A percentile compares a stretch with the other conserved stretches of the same genome.
Evolutionary conservation across 2,888 invertebrate species (phyloP).

Genomic region (Polydesmus complanatus): DNA sequence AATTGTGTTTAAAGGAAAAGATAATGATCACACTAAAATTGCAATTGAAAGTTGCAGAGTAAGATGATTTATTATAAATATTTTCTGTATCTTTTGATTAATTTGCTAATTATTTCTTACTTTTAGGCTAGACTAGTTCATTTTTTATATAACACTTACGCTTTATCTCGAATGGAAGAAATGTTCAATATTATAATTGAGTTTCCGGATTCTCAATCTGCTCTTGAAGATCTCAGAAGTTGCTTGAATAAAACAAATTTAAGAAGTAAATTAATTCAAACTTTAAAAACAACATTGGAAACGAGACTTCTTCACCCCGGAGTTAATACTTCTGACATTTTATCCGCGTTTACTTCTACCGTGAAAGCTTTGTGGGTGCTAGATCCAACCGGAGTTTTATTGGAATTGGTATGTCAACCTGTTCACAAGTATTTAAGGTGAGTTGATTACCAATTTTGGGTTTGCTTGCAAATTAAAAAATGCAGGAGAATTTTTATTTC

Average conservation of each 20-base stretch:
- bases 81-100: not conserved
- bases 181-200: slow-evolving; percentile 93
- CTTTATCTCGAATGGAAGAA: slow-evolving; percentile 73
- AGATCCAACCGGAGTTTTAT: slow-evolving; percentile 82
- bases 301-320: slow-evolving; percentile 80
- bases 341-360: slow-evolving; percentile 90
- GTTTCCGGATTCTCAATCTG: slow-evolving; percentile 88
- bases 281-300: slow-evolving; percentile 67
- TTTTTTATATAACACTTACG: slow-evolving; percentile 76
- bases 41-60: slow-evolving; percentile 2
- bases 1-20: slow-evolving; percentile 58
- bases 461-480: no score
- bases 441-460: not conserved
- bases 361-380: slow-evolving; percentile 82
- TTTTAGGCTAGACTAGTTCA: slow-evolving; percentile 44
- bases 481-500: no score
- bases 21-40: slow-evolving; percentile 21
- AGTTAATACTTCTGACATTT: slow-evolving; percentile 86
- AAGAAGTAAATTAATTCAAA: slow-evolving; percentile 57
- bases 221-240: slow-evolving; percentile 70
- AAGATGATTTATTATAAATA: not conserved
- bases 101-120: not conserved
- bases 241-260: slow-evolving; percentile 79
- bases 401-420: slow-evolving; percentile 88
- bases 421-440: slow-evolving; percentile 45